These are phyloP conservation scores for Cyprinodon brontotheroides DNA, from an alignment of 2,113 vertebrate genomes.

Conservation along the genomic window DNA sequence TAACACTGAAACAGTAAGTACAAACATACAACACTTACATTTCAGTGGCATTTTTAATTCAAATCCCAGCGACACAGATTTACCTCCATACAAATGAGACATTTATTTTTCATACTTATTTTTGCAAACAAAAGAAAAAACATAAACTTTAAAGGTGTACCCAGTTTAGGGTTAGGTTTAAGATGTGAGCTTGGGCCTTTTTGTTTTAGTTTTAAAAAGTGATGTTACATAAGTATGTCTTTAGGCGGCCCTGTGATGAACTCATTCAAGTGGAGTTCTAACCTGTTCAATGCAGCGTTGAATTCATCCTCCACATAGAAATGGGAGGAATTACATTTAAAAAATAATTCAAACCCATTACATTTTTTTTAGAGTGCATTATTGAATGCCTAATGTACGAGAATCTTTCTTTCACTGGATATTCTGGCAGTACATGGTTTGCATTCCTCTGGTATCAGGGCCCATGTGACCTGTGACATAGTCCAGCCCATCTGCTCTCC, in stretches of 20 bases:
- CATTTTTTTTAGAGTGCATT: neutral
- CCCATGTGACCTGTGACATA: slow-evolving; percentile 77
- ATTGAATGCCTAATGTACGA: slow-evolving; percentile 4
- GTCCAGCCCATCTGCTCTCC: slow-evolving; percentile 84
- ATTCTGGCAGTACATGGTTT: slow-evolving; percentile 33
- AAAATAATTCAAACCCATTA: neutral
- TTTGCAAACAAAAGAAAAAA: too few relatives aligned
- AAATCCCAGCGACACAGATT: too few relatives aligned
- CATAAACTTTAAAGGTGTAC: too few relatives aligned
- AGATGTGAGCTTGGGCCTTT: too few relatives aligned
- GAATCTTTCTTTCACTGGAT: slow-evolving; percentile 20
- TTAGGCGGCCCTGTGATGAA: neutral
- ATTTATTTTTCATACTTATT: too few relatives aligned
- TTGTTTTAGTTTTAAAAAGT: neutral
- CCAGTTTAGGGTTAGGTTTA: too few relatives aligned
- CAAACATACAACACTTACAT: too few relatives aligned
- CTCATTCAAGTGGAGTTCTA: neutral
- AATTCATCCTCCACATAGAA: neutral
- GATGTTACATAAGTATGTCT: neutral
- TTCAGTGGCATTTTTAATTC: too few relatives aligned
- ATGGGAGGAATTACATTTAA: neutral
- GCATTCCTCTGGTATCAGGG: slow-evolving; percentile 86
- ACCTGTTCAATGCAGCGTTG: neutral
- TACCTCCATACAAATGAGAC: too few relatives aligned
- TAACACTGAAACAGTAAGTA: too few relatives aligned